Base-by-base conservation (phyloP, 2,113 vertebrate genomes). In the Camelus dromedarius region DNA sequence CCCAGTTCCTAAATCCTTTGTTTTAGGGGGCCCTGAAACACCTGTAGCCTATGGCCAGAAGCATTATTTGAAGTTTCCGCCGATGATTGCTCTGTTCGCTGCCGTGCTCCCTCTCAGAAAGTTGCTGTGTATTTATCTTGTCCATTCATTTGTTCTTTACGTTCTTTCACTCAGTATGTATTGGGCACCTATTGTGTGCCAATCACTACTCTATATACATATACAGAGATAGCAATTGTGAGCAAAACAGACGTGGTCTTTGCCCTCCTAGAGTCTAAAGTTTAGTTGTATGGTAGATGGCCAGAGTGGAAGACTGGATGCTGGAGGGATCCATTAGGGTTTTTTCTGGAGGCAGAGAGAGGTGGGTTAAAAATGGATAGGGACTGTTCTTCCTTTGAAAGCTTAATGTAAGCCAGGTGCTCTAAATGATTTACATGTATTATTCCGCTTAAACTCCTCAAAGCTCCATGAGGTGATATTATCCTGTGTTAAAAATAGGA, bases 71-170 rank as follows among this genome's bases (percentile, higher is more conserved):
- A 35, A 35, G 19, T 72, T 95, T 79, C 64, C 7, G 38, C 50
- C 35, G 18, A 42, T 50, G 48, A 56, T 70, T 54, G 20, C 72
- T 69, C 26, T 62, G 14, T 92, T 81, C 12, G 13, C 67, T 46
- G 9, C 8, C 24, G 14, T 56, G 10, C 3, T 18, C 26, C 32
- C 15, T 75, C 60, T 88, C 14, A 80, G 85, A 4, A 82, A 83
- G 66, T 26, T 86, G 26, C 32, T 58, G 26, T 48, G 6, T 89
- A 76, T 75, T 32, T 16, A 24, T 20, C 8, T 62, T 15, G 0
- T 69, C 84, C 52, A 30, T 90, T 81, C 46, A 56, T 76, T 86
- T 81, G 20, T 90, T 86, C 20, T 76, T 86, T 92, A 30, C 75
- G 58, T 69, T 76, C 28, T 70, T 90, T 85, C 7, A 64, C 30